These are phyloP conservation scores for Synanceia verrucosa DNA, from an alignment of 2,797 vertebrate species.

Conservation along the genomic window DNA sequence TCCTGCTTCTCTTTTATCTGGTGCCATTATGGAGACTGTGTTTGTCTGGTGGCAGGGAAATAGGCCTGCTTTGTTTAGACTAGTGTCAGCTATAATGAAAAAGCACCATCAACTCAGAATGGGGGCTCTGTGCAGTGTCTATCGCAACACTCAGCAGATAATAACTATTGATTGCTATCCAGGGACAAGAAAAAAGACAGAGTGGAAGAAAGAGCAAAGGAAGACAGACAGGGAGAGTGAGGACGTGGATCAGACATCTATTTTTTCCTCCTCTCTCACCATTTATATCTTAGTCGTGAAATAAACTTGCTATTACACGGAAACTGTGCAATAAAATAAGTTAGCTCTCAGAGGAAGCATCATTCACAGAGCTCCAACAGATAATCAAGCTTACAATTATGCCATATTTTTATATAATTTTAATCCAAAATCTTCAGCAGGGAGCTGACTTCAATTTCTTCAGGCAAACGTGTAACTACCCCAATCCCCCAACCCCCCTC, in stretches of 20 bases:
- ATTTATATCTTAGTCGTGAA: slow-evolving; percentile 53
- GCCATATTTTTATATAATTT: slow-evolving; percentile 28
- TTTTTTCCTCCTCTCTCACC: slow-evolving; percentile 16
- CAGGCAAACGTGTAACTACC: not conserved
- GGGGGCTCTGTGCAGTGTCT: slow-evolving; percentile 68
- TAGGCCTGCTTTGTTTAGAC: slow-evolving; percentile 83
- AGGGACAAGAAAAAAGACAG: slow-evolving; percentile 65
- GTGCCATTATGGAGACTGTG: slow-evolving; percentile 79
- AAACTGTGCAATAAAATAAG: slow-evolving; percentile 37
- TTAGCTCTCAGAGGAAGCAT: slow-evolving; percentile 11
- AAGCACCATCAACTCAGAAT: slow-evolving; percentile 82
- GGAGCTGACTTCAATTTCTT: slow-evolving; percentile 30
- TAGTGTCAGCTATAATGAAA: slow-evolving; percentile 86
- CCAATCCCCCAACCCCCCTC: no score
- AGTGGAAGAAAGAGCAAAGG: slow-evolving; percentile 60
- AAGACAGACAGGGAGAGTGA: slow-evolving; percentile 54
- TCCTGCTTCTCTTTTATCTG: slow-evolving; percentile 79
- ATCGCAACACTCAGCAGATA: slow-evolving; percentile 77
- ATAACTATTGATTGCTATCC: slow-evolving; percentile 84
- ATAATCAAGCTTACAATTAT: slow-evolving; percentile 18
- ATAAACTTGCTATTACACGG: slow-evolving; percentile 36
- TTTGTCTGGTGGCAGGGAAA: slow-evolving; percentile 82
- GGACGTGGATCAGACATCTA: slow-evolving; percentile 28
- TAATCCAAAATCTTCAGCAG: slow-evolving; percentile 26
- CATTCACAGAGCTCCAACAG: slow-evolving; percentile 2